Conservation (phyloP, 2,888 invertebrate genomes). For the Stenolophus ochropezus region DNA sequence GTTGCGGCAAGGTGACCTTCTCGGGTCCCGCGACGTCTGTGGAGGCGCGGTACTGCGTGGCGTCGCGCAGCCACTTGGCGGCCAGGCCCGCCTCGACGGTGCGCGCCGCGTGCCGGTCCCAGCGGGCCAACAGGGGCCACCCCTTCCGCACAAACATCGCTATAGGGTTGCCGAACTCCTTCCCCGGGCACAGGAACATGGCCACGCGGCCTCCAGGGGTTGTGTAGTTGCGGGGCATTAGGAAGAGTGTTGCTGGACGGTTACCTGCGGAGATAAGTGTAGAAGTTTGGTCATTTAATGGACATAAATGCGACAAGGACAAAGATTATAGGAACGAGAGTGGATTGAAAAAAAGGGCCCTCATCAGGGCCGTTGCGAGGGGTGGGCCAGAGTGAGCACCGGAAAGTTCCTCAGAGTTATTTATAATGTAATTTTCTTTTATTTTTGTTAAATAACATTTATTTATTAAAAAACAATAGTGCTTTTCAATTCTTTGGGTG, state of each 20-base stretch:
- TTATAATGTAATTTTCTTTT: too few species aligned
- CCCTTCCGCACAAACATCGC: constrained; percentile 42
- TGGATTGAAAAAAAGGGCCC: too few species aligned
- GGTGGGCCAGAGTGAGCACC: too few species aligned
- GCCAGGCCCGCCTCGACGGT: neutral
- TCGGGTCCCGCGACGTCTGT: neutral
- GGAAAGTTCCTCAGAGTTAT: too few species aligned
- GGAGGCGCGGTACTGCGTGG: neutral
- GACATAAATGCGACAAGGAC: too few species aligned
- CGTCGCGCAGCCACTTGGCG: constrained; percentile 16
- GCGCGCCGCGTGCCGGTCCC: neutral
- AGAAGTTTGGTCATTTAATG: too few species aligned
- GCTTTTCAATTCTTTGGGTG: too few species aligned
- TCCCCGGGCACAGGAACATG: constrained; percentile 14
- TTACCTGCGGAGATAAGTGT: too few species aligned
- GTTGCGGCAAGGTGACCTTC: constrained; percentile 7
- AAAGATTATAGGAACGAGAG: too few species aligned
- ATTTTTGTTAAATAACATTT: too few species aligned
- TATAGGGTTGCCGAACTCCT: constrained; percentile 44
- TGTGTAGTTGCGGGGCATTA: constrained; percentile 35
- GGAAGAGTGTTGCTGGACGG: constrained; percentile 13
- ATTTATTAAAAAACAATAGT: too few species aligned
- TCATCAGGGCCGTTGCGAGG: too few species aligned
- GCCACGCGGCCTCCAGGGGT: neutral
- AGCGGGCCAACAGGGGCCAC: neutral